phyloP scores from a whole-genome alignment of 2,113 vertebrate species.

The Semicossyphus pulcher region DNA sequence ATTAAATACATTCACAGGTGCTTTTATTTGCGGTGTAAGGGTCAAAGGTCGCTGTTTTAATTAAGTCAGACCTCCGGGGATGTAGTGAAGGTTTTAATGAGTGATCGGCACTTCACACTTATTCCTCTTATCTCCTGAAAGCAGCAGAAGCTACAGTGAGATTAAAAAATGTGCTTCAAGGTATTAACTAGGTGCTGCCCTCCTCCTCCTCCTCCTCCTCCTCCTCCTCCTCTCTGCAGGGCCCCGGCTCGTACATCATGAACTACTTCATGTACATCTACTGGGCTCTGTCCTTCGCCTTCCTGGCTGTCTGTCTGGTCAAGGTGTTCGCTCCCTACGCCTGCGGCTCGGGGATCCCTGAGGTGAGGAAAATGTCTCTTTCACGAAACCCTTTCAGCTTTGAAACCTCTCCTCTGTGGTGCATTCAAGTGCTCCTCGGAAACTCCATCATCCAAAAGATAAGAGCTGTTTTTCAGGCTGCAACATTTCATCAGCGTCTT shows the following conservation, averaged over 20 bases:
- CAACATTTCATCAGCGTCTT: too few species aligned
- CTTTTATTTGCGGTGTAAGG: too few species aligned
- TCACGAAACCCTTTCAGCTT: background rate
- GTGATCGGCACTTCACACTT: too few species aligned
- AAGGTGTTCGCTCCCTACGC: conserved; percentile 98
- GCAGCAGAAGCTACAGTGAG: too few species aligned
- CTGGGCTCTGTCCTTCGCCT: conserved; percentile 97
- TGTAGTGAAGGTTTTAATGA: too few species aligned
- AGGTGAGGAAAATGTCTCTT: conserved; percentile 82
- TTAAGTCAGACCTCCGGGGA: too few species aligned
- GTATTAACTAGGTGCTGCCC: background rate
- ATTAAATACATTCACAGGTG: too few species aligned
- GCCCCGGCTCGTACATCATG: conserved; percentile 98
- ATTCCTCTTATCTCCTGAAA: too few species aligned
- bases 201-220: background rate
- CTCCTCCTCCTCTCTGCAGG: conserved; percentile 83
- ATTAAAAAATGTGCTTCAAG: background rate
- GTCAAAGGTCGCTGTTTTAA: too few species aligned
- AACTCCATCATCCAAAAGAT: background rate
- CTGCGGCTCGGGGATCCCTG: conserved; percentile 98
- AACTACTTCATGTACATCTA: conserved; percentile 99
- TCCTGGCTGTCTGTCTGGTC: conserved; percentile 95
- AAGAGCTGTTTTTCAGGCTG: background rate
- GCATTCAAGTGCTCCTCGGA: background rate
- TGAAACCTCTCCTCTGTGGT: background rate